Base-by-base conservation (phyloP, 1,140 invertebrate genomes). In the Coelopa frigida region DNA sequence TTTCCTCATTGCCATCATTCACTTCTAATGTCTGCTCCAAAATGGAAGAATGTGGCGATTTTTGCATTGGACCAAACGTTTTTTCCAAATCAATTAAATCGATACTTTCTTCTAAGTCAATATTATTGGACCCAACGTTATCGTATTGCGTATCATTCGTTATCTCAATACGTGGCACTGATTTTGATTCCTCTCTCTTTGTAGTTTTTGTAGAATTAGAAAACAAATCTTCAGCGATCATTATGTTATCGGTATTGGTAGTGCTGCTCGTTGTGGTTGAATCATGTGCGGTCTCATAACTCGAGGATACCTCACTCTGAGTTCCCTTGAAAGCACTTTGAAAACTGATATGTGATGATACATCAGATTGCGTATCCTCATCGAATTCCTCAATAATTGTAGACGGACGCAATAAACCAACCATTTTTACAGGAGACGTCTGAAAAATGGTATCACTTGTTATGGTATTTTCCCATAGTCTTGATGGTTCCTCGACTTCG, bases 301-400 rank as follows among this genome's bases (percentile, higher is more conserved):
- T 65, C 7, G 54, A 57, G 15, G 51, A 48, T 36, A 42, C 45
- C 20, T 33, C 51, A 46, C 14, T 53, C 20, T 2, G 8, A 11
- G 5, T 29, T 27, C 8, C 38, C 24, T 56, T 65, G 0, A 40
- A 15, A 3, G 52, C 56, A 6, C 29, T 66, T 32, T 50, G 23
- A 33, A 61, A 66, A 35, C 62, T 66, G 15, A 39, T 37, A 18
- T 23, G 49, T 1, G 61, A 60, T 12, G 43, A 35, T 20, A 40
- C 44, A 39, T 55, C 46, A 0, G 63, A 55, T 18, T 46, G 36
- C 5, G 15, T 23, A 3, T 31, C 44, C 2, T 52, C 14, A 40
- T 65, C 62, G 0, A 57, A 53, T 26, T 56, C 55, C 43, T 68
- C 64, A n/a, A 64, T 27, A 20, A 68, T 68, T 23, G 64, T 68